Evolutionary conservation across 2,888 invertebrate species (phyloP).

Genomic region (Heliconius charithonia): DNA sequence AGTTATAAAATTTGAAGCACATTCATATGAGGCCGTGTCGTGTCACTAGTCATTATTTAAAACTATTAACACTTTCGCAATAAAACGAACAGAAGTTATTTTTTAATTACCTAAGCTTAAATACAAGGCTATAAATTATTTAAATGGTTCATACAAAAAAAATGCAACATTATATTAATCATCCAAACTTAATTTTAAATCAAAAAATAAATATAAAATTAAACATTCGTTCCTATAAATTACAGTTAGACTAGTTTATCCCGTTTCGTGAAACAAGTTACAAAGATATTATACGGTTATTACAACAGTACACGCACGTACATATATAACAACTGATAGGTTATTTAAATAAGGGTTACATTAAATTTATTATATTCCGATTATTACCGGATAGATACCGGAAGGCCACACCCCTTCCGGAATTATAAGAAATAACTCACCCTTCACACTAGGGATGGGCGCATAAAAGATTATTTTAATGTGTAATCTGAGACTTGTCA

Average conservation of each 20-base stretch:
- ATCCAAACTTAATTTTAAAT: not conserved
- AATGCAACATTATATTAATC: not conserved
- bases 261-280: slow-evolving; percentile 32
- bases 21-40: not conserved
- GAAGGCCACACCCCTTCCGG: slow-evolving; percentile 79
- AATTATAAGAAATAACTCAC: slow-evolving; percentile 60
- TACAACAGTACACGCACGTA: slow-evolving; percentile 8
- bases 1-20: not conserved
- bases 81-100: not conserved
- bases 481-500: slow-evolving; percentile 38
- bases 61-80: not conserved
- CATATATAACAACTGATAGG: slow-evolving; percentile 24
- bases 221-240: slow-evolving; percentile 38
- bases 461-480: slow-evolving; percentile 44
- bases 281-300: slow-evolving; percentile 11
- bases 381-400: slow-evolving; percentile 67
- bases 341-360: slow-evolving; percentile 46
- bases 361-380: slow-evolving; percentile 67
- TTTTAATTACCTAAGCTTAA: not conserved
- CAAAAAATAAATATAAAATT: slow-evolving; percentile 13
- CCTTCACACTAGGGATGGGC: slow-evolving; percentile 54
- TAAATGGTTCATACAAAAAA: not conserved
- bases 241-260: slow-evolving; percentile 37
- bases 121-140: not conserved
- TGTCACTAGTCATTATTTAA: not conserved